Evolutionary conservation across 2,797 vertebrate genomes (phyloP).

Genomic region (Microchirus variegatus): DNA sequence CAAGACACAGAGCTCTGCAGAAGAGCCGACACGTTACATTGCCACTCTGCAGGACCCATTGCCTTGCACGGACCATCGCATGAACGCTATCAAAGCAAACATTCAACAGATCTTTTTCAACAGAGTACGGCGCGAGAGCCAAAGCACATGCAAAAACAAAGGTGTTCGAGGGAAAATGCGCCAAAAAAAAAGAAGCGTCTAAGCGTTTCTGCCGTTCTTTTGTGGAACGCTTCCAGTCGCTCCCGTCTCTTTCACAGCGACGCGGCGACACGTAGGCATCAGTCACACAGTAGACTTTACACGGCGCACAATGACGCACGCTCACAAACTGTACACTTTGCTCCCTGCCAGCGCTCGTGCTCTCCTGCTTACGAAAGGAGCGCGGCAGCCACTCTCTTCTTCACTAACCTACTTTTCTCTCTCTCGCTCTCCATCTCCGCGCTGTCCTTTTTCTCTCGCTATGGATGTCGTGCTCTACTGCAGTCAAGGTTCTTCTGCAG

Average conservation of each 20-base stretch:
- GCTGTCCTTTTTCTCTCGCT: constrained; percentile 27
- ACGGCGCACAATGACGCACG: constrained; percentile 23
- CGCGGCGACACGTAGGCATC: constrained; percentile 32
- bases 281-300: constrained; percentile 13
- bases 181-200: not conserved
- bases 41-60: constrained; percentile 50
- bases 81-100: constrained; percentile 14
- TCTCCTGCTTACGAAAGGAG: constrained; percentile 57
- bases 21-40: constrained; percentile 49
- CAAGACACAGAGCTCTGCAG: constrained; percentile 62
- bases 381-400: constrained; percentile 54
- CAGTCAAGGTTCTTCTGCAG: constrained; percentile 50
- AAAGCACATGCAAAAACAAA: constrained; percentile 1
- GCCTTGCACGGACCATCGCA: constrained; percentile 31
- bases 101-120: not conserved
- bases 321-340: constrained; percentile 37
- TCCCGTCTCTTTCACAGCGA: constrained; percentile 26
- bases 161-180: no score
- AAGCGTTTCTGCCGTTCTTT: constrained; percentile 13
- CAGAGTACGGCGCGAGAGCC: not conserved
- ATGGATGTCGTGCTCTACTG: constrained; percentile 56
- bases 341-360: constrained; percentile 42
- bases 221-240: constrained; percentile 2
- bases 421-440: no score
- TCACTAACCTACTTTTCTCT: constrained; percentile 72